phyloP scores from a whole-genome alignment of 2,797 vertebrate genomes.

The Onychomys leucogaster region DNA sequence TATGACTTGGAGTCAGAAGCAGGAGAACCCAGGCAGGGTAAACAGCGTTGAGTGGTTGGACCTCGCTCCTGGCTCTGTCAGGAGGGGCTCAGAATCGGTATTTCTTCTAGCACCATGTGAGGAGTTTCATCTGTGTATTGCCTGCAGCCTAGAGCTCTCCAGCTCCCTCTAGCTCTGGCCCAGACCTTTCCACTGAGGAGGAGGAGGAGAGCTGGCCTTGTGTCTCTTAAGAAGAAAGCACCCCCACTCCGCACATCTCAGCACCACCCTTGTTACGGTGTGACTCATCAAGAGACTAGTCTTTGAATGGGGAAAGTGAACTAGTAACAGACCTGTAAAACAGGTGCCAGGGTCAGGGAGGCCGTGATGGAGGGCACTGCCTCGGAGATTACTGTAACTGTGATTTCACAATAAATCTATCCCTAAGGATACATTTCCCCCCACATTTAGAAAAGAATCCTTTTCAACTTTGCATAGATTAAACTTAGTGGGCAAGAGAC shows the following conservation, averaged over 20 bases:
- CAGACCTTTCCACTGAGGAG: not conserved
- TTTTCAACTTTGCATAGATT: conserved; percentile 14
- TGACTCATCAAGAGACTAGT: not conserved
- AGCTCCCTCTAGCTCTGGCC: not conserved
- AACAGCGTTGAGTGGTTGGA: not conserved
- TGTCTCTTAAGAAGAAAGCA: not conserved
- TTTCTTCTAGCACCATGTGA: not conserved
- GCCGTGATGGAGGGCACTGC: not conserved
- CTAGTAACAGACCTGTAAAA: no score
- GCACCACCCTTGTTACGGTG: not conserved
- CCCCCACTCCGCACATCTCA: no score
- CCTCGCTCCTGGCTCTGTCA: not conserved
- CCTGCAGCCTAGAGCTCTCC: not conserved
- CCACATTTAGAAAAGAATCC: conserved; percentile 39
- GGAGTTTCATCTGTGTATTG: not conserved
- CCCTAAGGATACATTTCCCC: conserved; percentile 19
- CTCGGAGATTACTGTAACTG: conserved; percentile 12
- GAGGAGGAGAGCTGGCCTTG: not conserved
- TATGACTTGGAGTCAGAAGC: not conserved
- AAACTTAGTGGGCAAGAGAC: conserved; percentile 20
- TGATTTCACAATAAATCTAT: conserved; percentile 34
- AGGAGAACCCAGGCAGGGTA: not conserved
- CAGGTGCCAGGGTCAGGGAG: not conserved
- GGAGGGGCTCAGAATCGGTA: not conserved
- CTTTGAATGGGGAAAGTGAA: not conserved